Base-by-base conservation (phyloP, 2,113 vertebrate genomes). In the Piprites chloris region DNA sequence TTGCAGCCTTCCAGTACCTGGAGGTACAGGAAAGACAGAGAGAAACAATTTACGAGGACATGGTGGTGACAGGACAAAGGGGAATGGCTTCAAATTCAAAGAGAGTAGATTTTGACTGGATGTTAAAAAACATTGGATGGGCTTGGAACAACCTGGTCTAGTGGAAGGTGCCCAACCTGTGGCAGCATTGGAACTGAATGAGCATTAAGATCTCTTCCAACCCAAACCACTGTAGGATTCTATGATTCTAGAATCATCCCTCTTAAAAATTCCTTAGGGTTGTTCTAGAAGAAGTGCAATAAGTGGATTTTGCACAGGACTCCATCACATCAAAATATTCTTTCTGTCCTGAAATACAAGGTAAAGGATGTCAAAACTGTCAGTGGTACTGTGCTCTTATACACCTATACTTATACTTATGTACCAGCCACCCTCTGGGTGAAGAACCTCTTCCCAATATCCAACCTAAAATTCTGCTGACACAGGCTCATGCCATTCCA, bases 61-160 rank as follows among this genome's bases (percentile, higher is more conserved):
- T 21, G 37, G 37, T 23, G 50, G 28, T n/a, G 77, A 44, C 2
- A 52, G 28, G 5, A 33, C 11, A 37, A 44, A 3, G 27, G 10
- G 44, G 3, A 59, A 47, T 30, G 37, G 28, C 52, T 52, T 67
- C 6, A 17, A 12, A 30, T 9, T 46, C 53, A 6, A 5, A 46
- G 23, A 52, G 21, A 2, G 1, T 0, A 33, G 23, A 11, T 3
- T 52, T 30, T 8, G 28, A 14, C 24, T 8, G 23, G 3, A 30
- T 39, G 3, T 26, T 14, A 2, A 20, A 11, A 59, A 44, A 3
- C 19, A 15, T 0, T n/a, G 62, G 53, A 82, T 0, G 0, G 11
- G 15, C 13, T 68, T 30, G 6, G 53, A 55, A 17, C 24, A 53
- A 0, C 16, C 47, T 47, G 53, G 7, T 7, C 2, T 0, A 9